phyloP scores from a whole-genome alignment of 2,113 vertebrate genomes.

The Empidonax traillii region DNA sequence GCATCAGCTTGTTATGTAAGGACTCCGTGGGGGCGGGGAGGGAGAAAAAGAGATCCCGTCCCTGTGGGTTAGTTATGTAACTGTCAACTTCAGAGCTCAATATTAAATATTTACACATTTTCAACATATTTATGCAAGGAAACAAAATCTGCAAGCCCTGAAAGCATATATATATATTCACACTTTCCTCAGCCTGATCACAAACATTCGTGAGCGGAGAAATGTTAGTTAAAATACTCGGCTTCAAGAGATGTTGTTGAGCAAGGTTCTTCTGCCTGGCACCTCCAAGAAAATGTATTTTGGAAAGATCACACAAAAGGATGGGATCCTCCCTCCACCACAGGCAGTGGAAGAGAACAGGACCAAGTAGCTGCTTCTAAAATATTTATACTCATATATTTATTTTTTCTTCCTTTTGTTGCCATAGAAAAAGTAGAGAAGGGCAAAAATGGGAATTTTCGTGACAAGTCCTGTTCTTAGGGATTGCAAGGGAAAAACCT shows the following conservation, averaged over 20 bases:
- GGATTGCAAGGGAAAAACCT: neutral
- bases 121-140: neutral
- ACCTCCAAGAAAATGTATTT: neutral
- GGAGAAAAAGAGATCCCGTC: neutral
- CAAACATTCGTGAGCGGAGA: neutral
- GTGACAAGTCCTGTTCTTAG: neutral
- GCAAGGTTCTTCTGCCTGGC: neutral
- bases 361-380: neutral
- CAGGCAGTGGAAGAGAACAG: neutral
- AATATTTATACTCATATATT: neutral
- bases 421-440: neutral
- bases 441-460: neutral
- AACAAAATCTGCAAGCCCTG: neutral
- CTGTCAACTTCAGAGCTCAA: neutral
- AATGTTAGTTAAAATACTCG: neutral
- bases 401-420: neutral
- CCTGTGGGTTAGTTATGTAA: slow-evolving; percentile 36
- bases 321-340: neutral
- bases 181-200: neutral
- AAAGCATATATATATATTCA: neutral
- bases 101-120: slow-evolving; percentile 54
- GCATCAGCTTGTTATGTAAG: neutral
- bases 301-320: neutral
- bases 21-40: too few relatives aligned
- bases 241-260: neutral